These are phyloP conservation scores for Campylomormyrus numenius DNA, from an alignment of 2,113 vertebrate species.

Conservation along the genomic window DNA sequence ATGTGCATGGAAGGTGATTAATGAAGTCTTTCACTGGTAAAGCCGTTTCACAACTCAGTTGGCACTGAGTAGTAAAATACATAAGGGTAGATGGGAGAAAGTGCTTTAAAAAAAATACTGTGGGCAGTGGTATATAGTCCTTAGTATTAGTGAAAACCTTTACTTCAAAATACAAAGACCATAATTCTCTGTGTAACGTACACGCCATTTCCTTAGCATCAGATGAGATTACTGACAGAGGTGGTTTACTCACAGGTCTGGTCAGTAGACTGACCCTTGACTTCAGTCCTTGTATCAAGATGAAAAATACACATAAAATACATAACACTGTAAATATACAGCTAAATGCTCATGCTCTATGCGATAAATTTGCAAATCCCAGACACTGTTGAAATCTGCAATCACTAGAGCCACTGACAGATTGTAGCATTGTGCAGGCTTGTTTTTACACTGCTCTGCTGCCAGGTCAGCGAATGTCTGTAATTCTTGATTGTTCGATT, in stretches of 20 bases:
- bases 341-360: neutral
- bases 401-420: neutral
- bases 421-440: neutral
- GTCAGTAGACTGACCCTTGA: neutral
- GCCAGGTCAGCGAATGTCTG: neutral
- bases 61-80: neutral
- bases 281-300: neutral
- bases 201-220: neutral
- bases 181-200: neutral
- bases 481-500: neutral
- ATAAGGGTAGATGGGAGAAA: neutral
- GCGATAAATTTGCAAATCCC: neutral
- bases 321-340: neutral
- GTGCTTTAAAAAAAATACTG: neutral
- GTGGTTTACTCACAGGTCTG: neutral
- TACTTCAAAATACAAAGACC: neutral
- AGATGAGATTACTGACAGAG: neutral
- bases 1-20: neutral
- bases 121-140: neutral
- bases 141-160: neutral
- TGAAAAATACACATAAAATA: neutral
- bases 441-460: neutral
- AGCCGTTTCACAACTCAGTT: neutral
- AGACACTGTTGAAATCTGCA: neutral
- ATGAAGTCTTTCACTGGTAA: neutral